Percentiles rank a stretch among this genome's conserved stretches.
These are phyloP conservation scores for Neotoxoptera formosana DNA, from an alignment of 1,140 invertebrate species.

Conservation along the genomic window DNA sequence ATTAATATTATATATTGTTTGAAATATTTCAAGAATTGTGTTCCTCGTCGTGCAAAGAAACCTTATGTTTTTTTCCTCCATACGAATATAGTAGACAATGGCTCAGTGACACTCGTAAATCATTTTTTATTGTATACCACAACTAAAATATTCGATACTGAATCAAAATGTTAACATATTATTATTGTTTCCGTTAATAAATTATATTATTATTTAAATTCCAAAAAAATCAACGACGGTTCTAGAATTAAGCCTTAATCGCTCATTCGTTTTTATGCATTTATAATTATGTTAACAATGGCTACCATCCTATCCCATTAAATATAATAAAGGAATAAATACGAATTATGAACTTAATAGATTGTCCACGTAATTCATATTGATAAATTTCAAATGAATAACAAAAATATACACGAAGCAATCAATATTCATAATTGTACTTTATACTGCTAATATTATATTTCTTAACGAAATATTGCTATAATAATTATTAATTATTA, in stretches of 20 bases:
- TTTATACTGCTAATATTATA: no score
- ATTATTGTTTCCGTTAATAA: no score
- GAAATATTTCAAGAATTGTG: neutral
- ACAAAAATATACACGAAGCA: neutral
- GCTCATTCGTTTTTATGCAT: no score
- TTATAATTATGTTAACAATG: no score
- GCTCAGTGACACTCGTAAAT: neutral
- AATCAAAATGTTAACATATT: neutral
- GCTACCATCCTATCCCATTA: no score
- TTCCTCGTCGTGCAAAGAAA: neutral
- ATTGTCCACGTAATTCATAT: neutral
- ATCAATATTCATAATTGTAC: neutral
- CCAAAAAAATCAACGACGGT: no score
- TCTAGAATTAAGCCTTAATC: no score
- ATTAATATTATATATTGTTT: neutral
- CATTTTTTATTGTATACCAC: neutral
- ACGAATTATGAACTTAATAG: no score
- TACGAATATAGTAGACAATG: neutral
- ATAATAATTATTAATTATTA: neutral
- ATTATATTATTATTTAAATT: no score
- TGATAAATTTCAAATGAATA: neutral
- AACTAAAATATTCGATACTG: neutral
- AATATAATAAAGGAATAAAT: no score
- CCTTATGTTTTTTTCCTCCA: neutral
- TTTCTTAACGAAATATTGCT: neutral